A percentile compares a stretch with the other conserved stretches of the same genome.
Conservation (phyloP, 2,888 invertebrate genomes). For the Seira sanloemensis region DNA sequence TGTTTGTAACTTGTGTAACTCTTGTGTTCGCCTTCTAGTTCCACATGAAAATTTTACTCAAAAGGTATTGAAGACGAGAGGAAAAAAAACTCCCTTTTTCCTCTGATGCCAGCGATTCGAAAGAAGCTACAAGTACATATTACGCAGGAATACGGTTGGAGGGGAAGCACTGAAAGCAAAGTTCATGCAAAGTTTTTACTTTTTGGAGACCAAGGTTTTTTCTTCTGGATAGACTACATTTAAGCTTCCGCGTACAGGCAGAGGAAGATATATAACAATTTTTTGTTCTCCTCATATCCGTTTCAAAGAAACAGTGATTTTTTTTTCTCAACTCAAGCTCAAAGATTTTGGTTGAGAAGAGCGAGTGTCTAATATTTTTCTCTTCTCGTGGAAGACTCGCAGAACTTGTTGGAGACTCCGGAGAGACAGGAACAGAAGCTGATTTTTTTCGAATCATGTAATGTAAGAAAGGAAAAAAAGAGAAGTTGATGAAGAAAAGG, state of each 20-base stretch:
- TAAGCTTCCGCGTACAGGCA: not conserved
- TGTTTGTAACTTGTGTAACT: conserved; percentile 15
- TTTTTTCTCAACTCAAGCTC: not conserved
- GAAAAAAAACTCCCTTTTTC: not conserved
- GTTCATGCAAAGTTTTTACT: too few relatives aligned
- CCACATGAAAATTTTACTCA: not conserved
- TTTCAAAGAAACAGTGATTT: not conserved
- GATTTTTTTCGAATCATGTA: too few relatives aligned
- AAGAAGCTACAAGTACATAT: too few relatives aligned
- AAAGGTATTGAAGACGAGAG: not conserved
- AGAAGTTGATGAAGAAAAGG: conserved; percentile 8
- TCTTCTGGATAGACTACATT: too few relatives aligned
- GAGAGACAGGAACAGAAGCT: not conserved
- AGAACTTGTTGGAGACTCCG: not conserved
- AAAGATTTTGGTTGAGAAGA: not conserved
- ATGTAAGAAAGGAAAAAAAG: conserved; percentile 6
- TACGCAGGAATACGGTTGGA: too few relatives aligned
- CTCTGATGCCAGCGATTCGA: conserved; percentile 4
- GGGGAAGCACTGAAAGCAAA: too few relatives aligned
- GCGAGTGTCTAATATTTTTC: not conserved
- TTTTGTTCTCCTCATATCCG: not conserved
- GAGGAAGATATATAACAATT: not conserved
- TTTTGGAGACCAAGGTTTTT: too few relatives aligned
- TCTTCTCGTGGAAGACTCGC: not conserved
- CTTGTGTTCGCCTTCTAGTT: conserved; percentile 19